Evolutionary conservation across 2,888 invertebrate species (phyloP).

Genomic region (Petrolisthes cinctipes): DNA sequence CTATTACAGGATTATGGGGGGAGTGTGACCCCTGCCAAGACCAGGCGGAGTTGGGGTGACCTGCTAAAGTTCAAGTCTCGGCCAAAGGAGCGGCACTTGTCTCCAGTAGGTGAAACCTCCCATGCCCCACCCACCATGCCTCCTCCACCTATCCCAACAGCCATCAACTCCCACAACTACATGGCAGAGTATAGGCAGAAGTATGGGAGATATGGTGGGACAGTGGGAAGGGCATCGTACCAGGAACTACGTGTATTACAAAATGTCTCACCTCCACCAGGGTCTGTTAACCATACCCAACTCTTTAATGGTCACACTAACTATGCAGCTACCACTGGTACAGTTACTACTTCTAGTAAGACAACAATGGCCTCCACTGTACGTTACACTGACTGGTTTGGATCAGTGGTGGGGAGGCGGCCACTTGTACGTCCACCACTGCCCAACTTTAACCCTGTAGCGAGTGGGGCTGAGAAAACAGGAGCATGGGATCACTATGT

Average conservation of each 20-base stretch:
- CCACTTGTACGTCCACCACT: constrained; percentile 56
- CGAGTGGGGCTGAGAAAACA: constrained; percentile 41
- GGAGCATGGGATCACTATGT: constrained; percentile 60
- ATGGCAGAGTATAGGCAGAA: constrained; percentile 57
- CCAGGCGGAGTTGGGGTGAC: constrained; percentile 57
- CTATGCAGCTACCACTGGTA: constrained; percentile 28
- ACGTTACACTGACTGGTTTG: constrained; percentile 65
- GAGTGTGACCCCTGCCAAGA: constrained; percentile 57
- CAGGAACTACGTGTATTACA: constrained; percentile 47
- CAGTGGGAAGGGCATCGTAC: constrained; percentile 43
- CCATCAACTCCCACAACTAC: constrained; percentile 28
- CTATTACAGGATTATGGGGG: constrained; percentile 53
- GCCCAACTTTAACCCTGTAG: constrained; percentile 35
- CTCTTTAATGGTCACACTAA: constrained; percentile 23
- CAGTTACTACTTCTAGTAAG: constrained; percentile 31
- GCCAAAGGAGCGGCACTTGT: constrained; percentile 55
- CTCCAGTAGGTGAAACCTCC: constrained; percentile 23
- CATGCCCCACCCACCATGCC: constrained; percentile 6
- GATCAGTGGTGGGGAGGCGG: constrained; percentile 57
- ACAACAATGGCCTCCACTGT: constrained; percentile 60
- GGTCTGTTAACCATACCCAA: not conserved
- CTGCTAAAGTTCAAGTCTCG: constrained; percentile 57
- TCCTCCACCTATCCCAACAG: not conserved
- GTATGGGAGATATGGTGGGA: constrained; percentile 52
- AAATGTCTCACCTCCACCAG: constrained; percentile 33